phyloP scores from a whole-genome alignment of 2,797 vertebrate genomes.

The Heliangelus exortis region DNA sequence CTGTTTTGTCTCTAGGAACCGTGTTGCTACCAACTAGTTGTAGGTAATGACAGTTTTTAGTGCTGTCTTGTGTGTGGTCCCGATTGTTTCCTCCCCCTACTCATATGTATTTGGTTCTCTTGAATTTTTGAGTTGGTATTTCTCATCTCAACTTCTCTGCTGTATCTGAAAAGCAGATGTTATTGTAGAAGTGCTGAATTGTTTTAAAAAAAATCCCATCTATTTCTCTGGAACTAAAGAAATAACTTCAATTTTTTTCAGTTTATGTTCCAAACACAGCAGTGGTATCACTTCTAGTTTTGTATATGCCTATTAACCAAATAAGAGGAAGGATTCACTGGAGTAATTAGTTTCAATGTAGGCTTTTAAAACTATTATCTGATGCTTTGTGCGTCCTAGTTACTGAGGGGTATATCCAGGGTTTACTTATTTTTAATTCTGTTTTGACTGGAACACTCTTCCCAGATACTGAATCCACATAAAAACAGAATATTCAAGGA shows the following conservation, averaged over 20 bases:
- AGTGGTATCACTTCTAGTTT: not conserved
- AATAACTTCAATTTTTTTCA: slow-evolving; percentile 18
- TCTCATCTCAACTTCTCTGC: not conserved
- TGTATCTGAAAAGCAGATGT: slow-evolving; percentile 18
- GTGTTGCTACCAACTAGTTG: not conserved
- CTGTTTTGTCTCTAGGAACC: not conserved
- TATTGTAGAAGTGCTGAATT: not conserved
- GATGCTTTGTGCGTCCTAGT: slow-evolving; percentile 25
- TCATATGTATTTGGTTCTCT: not conserved
- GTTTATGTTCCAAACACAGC: not conserved
- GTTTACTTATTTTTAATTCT: slow-evolving; percentile 64
- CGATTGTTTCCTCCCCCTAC: rapidly evolving
- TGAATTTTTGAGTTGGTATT: not conserved
- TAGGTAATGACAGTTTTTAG: not conserved
- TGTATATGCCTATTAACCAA: slow-evolving; percentile 39
- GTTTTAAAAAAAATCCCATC: not conserved
- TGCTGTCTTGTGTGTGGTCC: not conserved
- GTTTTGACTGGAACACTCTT: not conserved
- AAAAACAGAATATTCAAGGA: not conserved
- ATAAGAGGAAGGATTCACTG: slow-evolving; percentile 53
- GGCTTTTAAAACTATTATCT: slow-evolving; percentile 55
- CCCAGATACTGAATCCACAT: slow-evolving; percentile 14
- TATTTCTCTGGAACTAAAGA: not conserved
- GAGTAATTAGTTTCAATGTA: slow-evolving; percentile 64
- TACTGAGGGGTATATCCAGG: slow-evolving; percentile 36